A percentile compares a stretch with the other conserved stretches of the same genome.
These are phyloP conservation scores for Centropus bengalensis DNA, from an alignment of 2,113 vertebrate species.

Conservation along the genomic window DNA sequence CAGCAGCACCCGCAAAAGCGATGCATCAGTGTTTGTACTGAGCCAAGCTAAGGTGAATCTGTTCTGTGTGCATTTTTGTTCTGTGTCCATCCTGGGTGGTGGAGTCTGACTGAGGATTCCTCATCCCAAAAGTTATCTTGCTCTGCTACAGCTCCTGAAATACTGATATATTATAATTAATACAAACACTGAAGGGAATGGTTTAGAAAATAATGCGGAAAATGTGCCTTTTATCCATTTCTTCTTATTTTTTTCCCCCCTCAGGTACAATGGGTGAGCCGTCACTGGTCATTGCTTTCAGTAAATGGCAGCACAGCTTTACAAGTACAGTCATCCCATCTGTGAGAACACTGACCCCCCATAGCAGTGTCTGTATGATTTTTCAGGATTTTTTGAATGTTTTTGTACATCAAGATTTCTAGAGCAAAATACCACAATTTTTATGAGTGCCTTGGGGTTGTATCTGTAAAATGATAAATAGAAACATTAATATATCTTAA, in stretches of 20 bases:
- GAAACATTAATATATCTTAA: neutral
- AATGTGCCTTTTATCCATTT: neutral
- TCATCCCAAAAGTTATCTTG: neutral
- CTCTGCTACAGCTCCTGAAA: neutral
- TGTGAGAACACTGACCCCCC: neutral
- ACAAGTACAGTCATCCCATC: neutral
- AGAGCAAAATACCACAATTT: neutral
- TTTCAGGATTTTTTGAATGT: neutral
- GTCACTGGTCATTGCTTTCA: neutral
- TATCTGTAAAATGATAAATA: neutral
- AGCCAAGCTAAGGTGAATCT: neutral
- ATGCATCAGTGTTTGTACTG: neutral
- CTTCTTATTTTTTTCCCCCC: neutral
- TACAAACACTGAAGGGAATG: neutral
- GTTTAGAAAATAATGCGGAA: neutral
- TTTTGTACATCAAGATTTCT: neutral
- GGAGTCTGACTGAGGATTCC: neutral
- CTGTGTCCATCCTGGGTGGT: neutral
- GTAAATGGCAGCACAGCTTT: neutral
- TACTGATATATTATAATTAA: neutral
- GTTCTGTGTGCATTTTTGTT: neutral
- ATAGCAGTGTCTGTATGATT: neutral
- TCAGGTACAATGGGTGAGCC: neutral
- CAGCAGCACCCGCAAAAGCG: fast-evolving
- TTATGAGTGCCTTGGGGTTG: neutral